Evolutionary conservation across 2,797 vertebrate species (phyloP).

Genomic region (Chaetodon trifasciatus): DNA sequence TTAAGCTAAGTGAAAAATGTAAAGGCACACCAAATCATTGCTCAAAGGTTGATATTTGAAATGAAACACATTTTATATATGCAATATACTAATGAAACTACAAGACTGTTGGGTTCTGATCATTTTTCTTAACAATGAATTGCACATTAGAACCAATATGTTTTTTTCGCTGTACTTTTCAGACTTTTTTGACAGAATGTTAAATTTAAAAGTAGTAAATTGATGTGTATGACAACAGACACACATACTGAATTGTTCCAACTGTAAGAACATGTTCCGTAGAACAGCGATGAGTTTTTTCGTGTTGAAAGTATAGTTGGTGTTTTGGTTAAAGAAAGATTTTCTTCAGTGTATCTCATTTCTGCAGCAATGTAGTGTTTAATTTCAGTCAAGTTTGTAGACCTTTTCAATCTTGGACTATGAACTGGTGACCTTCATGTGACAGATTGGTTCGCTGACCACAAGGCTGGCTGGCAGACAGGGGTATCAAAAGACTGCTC

Average conservation of each 20-base stretch:
- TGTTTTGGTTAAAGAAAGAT: conserved; percentile 4
- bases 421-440: conserved; percentile 48
- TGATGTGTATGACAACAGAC: background rate
- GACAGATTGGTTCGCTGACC: conserved; percentile 49
- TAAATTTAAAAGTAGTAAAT: background rate
- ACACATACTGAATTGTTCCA: conserved; percentile 1
- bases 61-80: background rate
- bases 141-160: background rate
- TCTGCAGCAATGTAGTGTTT: conserved; percentile 34
- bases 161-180: background rate
- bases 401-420: conserved; percentile 45
- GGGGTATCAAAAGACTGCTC: conserved; percentile 4
- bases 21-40: background rate
- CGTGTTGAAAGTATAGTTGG: background rate
- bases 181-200: background rate
- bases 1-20: conserved; percentile 5
- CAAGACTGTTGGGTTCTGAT: background rate
- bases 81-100: background rate
- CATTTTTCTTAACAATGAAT: background rate
- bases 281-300: background rate
- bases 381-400: conserved; percentile 40
- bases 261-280: background rate
- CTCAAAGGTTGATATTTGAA: background rate
- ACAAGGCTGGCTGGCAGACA: conserved; percentile 3
- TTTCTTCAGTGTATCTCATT: conserved; percentile 28